These are phyloP conservation scores for Cheilosia vulpina DNA, from an alignment of 2,888 invertebrate species.

Conservation along the genomic window DNA sequence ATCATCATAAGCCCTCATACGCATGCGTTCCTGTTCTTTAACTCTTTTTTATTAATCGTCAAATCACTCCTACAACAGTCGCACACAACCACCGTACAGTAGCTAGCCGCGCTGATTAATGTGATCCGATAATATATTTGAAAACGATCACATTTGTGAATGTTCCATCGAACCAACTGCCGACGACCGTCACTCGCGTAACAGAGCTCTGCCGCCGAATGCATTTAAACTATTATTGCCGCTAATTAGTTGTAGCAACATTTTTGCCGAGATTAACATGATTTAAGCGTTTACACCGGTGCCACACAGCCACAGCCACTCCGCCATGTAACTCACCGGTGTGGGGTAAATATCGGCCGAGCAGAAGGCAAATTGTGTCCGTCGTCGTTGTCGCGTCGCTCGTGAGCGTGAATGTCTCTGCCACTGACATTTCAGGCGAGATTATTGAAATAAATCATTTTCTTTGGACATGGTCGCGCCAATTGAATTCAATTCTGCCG, in stretches of 20 bases:
- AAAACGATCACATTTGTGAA: conserved; percentile 66
- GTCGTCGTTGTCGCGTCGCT: conserved; percentile 3
- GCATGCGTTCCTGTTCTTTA: not conserved
- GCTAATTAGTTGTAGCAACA: conserved; percentile 72
- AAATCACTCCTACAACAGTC: conserved; percentile 43
- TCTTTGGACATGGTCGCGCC: conserved; percentile 73
- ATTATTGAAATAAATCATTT: conserved; percentile 73
- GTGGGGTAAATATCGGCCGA: conserved; percentile 29
- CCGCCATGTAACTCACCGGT: conserved; percentile 25
- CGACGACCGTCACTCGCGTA: not conserved
- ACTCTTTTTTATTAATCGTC: conserved; percentile 36
- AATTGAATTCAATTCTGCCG: conserved; percentile 63
- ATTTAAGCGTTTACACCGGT: conserved; percentile 62
- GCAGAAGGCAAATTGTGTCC: conserved; percentile 20
- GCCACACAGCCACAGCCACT: conserved; percentile 4
- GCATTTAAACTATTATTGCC: conserved; percentile 64
- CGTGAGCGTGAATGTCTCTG: conserved; percentile 32
- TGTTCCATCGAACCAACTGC: conserved; percentile 22
- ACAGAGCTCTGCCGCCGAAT: conserved; percentile 11
- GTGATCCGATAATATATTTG: conserved; percentile 72
- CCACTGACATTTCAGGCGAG: conserved; percentile 64
- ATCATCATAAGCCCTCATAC: conserved; percentile 44
- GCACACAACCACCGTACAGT: conserved; percentile 34
- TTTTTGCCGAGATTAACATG: conserved; percentile 71
- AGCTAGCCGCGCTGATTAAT: conserved; percentile 66